Conservation (phyloP, 2,797 vertebrate species). For the Epinephelus coioides region DNA sequence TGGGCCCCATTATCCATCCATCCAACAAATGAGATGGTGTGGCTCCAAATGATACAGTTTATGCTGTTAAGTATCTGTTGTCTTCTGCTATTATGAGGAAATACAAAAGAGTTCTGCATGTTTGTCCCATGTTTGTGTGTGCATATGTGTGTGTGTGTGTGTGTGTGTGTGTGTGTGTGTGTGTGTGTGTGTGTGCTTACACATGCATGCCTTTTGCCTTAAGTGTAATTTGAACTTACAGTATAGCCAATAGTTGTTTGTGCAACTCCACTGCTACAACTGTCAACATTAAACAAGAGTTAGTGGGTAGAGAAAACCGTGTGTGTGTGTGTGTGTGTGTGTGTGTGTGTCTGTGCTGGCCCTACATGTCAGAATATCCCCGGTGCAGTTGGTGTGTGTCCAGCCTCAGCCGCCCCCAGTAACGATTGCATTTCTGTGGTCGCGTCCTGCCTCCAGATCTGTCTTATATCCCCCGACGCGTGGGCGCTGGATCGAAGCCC, state of each 20-base stretch:
- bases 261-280: constrained; percentile 30
- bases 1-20: too few relatives aligned
- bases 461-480: constrained; percentile 50
- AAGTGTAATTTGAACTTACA: constrained; percentile 41
- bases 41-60: neutral
- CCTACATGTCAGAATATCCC: constrained; percentile 42
- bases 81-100: constrained; percentile 10
- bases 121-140: constrained; percentile 8
- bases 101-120: neutral
- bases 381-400: constrained; percentile 40
- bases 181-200: neutral
- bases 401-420: constrained; percentile 45
- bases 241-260: constrained; percentile 23
- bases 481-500: constrained; percentile 68
- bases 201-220: neutral
- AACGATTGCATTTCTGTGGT: constrained; percentile 68
- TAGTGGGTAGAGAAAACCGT: constrained; percentile 19
- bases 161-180: too few relatives aligned
- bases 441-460: constrained; percentile 50
- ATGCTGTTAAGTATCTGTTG: neutral
- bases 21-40: neutral
- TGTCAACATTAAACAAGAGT: constrained; percentile 37
- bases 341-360: neutral
- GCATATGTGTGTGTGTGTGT: neutral
- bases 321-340: neutral